These are phyloP conservation scores for Paramuricea clavata DNA, from an alignment of 92 coral and sea anemone species.

Conservation along the genomic window DNA sequence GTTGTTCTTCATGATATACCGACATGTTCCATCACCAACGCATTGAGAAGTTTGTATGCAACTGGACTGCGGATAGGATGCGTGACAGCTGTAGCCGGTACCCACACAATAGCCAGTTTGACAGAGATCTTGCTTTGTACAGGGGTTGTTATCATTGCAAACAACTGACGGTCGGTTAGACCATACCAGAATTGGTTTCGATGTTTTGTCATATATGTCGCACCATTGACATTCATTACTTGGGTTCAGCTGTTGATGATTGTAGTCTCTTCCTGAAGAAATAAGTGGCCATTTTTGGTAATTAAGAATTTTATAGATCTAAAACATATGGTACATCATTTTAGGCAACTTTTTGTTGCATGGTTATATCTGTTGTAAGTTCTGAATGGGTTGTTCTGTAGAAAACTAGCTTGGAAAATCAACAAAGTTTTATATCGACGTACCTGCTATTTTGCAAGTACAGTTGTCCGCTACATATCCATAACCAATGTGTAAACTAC, in stretches of 20 bases:
- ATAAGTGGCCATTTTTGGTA: not conserved
- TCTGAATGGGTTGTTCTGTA: too few species aligned
- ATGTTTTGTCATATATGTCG: slow-evolving; percentile 72
- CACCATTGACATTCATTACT: slow-evolving; percentile 90
- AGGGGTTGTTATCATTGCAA: slow-evolving; percentile 79
- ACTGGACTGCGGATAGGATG: slow-evolving; percentile 71
- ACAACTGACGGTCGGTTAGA: slow-evolving; percentile 74
- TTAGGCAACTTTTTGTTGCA: too few species aligned
- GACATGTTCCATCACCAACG: slow-evolving; percentile 79
- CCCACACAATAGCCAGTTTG: slow-evolving; percentile 72
- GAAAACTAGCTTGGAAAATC: too few species aligned
- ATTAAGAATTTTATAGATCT: too few species aligned
- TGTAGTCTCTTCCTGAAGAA: slow-evolving; percentile 75
- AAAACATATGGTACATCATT: too few species aligned
- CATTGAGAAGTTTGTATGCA: slow-evolving; percentile 82
- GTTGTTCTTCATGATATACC: slow-evolving; percentile 64
- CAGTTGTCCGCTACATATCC: slow-evolving; percentile 81
- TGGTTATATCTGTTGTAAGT: too few species aligned
- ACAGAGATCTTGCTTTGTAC: slow-evolving; percentile 83
- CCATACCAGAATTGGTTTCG: slow-evolving; percentile 75
- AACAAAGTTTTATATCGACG: too few species aligned
- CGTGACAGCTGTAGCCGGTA: slow-evolving; percentile 74
- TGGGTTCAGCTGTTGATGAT: slow-evolving; percentile 78
- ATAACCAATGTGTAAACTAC: slow-evolving; percentile 35
- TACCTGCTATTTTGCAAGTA: slow-evolving; percentile 82